Evolutionary conservation across 2,888 invertebrate genomes (phyloP).

Genomic region (Corythucha ciliata): DNA sequence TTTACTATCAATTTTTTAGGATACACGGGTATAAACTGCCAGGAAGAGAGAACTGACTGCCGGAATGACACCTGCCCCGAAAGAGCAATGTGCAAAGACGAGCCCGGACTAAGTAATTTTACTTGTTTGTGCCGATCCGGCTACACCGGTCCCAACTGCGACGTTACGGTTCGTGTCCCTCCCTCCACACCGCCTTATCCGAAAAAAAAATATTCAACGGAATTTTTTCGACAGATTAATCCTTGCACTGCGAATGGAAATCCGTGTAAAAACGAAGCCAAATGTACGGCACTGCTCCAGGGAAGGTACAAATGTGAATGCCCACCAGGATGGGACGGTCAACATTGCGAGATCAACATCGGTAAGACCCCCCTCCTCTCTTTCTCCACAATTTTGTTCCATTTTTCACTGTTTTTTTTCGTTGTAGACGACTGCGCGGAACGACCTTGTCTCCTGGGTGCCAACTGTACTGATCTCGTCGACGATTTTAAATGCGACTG

Average conservation of each 20-base stretch:
- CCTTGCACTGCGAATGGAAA: constrained; percentile 83
- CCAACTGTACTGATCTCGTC: constrained; percentile 87
- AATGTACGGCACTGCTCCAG: constrained; percentile 80
- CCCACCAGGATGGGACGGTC: constrained; percentile 93
- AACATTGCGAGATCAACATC: constrained; percentile 81
- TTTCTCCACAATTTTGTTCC: neutral
- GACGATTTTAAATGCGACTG: constrained; percentile 91
- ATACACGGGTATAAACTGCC: constrained; percentile 87
- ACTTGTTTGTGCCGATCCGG: constrained; percentile 91
- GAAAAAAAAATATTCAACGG: neutral
- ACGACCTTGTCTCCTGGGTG: constrained; percentile 78
- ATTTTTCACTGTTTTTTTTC: neutral
- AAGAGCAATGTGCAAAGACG: constrained; percentile 94
- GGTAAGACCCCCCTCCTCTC: constrained; percentile 33
- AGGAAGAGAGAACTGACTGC: constrained; percentile 85
- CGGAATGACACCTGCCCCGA: constrained; percentile 85
- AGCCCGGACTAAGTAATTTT: constrained; percentile 76
- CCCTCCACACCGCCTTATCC: neutral
- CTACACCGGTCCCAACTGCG: constrained; percentile 86
- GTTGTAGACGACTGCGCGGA: constrained; percentile 78
- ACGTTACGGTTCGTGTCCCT: constrained; percentile 59
- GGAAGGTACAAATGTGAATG: constrained; percentile 93
- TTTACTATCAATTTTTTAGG: constrained; percentile 40
- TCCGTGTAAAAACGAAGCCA: constrained; percentile 83
- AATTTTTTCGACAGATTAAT: constrained; percentile 57